These are phyloP conservation scores for Oriolus oriolus DNA, from an alignment of 2,113 vertebrate genomes.

Conservation along the genomic window DNA sequence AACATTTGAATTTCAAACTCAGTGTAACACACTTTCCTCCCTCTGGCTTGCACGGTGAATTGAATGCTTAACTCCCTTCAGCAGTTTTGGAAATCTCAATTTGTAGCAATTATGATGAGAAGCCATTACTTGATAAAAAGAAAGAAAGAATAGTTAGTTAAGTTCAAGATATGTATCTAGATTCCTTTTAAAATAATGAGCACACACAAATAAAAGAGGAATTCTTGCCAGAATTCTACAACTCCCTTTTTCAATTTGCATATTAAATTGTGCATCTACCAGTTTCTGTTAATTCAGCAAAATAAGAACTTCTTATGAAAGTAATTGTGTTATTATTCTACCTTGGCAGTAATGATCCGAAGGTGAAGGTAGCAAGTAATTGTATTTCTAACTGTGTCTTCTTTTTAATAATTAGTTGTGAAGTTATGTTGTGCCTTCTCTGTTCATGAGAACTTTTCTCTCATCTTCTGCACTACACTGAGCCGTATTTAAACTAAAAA, in stretches of 20 bases:
- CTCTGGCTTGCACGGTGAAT: background rate
- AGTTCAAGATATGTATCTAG: background rate
- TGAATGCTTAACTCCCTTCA: background rate
- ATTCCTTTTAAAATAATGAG: constrained; percentile 47
- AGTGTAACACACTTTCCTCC: background rate
- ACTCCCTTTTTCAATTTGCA: constrained; percentile 29
- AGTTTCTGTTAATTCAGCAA: constrained; percentile 58
- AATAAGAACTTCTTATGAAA: constrained; percentile 6
- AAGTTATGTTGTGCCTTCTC: background rate
- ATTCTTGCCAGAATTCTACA: constrained; percentile 3
- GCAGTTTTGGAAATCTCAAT: background rate
- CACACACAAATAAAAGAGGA: constrained; percentile 7
- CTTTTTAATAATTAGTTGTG: constrained; percentile 19
- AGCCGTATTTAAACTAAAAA: background rate
- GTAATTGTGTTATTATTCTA: constrained; percentile 50
- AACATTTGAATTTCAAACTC: background rate
- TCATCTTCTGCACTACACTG: background rate
- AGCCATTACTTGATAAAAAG: background rate
- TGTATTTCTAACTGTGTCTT: background rate
- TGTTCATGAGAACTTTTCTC: background rate
- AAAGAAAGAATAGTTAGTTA: background rate
- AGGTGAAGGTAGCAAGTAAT: constrained; percentile 14
- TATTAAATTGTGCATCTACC: constrained; percentile 41
- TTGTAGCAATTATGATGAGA: background rate
- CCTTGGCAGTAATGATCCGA: constrained; percentile 26